Conservation (phyloP, 1,140 invertebrate species). For the Zophobas atratus region DNA sequence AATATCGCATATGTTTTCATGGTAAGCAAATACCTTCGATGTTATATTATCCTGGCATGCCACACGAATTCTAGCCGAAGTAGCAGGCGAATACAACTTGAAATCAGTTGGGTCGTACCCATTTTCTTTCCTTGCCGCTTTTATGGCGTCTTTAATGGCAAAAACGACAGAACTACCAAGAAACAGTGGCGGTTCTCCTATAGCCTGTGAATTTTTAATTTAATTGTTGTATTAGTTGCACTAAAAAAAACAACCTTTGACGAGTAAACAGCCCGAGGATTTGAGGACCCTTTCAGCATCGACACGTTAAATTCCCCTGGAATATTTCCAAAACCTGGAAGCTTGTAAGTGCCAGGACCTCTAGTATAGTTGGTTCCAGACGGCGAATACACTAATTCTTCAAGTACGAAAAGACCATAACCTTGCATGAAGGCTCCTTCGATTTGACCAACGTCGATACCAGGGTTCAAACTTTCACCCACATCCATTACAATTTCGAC, state of each 20-base stretch:
- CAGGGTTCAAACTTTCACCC: constrained; percentile 91
- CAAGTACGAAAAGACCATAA: constrained; percentile 92
- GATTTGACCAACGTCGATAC: constrained; percentile 96
- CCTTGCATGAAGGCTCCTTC: constrained; percentile 96
- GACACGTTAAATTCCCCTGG: constrained; percentile 95
- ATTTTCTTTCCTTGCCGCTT: constrained; percentile 81
- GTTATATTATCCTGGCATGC: constrained; percentile 90
- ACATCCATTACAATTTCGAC: constrained; percentile 98
- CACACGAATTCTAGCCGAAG: constrained; percentile 90
- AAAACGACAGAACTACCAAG: constrained; percentile 90
- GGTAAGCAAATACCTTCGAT: constrained; percentile 73
- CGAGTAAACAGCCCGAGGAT: constrained; percentile 93
- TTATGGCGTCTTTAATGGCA: constrained; percentile 92
- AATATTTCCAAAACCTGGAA: constrained; percentile 92
- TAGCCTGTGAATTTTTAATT: constrained; percentile 76
- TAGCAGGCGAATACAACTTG: constrained; percentile 88
- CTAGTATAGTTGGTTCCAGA: constrained; percentile 83
- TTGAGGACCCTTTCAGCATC: constrained; percentile 88
- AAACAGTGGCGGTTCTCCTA: constrained; percentile 96
- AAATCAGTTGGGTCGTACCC: constrained; percentile 76
- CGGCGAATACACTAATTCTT: constrained; percentile 90
- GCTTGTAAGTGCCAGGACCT: constrained; percentile 95
- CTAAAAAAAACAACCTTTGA: constrained; percentile 82
- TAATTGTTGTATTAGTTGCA: neutral
- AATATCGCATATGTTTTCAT: neutral